These are phyloP conservation scores for Diphyllodes magnificus DNA, from an alignment of 2,113 vertebrate species.

Conservation along the genomic window DNA sequence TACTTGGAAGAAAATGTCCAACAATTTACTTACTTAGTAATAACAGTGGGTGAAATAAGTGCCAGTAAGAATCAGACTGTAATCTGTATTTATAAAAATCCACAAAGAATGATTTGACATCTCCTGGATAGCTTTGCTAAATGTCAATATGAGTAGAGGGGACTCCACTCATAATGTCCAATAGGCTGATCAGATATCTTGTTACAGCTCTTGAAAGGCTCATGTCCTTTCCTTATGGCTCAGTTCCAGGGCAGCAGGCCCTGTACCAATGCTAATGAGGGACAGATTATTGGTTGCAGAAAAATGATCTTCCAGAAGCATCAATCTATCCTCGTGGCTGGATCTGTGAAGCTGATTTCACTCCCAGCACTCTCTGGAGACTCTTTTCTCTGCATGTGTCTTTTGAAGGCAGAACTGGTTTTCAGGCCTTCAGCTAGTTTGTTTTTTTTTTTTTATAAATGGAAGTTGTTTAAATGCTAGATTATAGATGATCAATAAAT, in stretches of 20 bases:
- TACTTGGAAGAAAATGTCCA: not conserved
- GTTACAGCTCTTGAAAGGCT: not conserved
- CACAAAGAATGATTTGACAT: not conserved
- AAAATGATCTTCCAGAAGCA: not conserved
- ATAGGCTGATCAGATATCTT: not conserved
- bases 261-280: not conserved
- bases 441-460: not conserved
- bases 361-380: rapidly evolving
- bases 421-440: not conserved
- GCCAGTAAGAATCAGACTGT: not conserved
- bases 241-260: not conserved
- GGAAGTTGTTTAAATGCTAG: not conserved
- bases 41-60: not conserved
- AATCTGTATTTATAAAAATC: not conserved
- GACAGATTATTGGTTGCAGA: rapidly evolving
- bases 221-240: not conserved
- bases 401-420: not conserved
- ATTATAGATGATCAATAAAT: not conserved
- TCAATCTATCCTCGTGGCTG: not conserved
- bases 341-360: not conserved
- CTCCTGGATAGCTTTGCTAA: not conserved
- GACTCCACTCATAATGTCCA: not conserved
- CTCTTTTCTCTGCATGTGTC: rapidly evolving
- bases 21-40: not conserved
- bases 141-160: not conserved